Evolutionary conservation across 2,888 invertebrate genomes (phyloP), one percentile per base, ranked within the genome.

Genomic region (Drosophila suboccidentalis): DNA sequence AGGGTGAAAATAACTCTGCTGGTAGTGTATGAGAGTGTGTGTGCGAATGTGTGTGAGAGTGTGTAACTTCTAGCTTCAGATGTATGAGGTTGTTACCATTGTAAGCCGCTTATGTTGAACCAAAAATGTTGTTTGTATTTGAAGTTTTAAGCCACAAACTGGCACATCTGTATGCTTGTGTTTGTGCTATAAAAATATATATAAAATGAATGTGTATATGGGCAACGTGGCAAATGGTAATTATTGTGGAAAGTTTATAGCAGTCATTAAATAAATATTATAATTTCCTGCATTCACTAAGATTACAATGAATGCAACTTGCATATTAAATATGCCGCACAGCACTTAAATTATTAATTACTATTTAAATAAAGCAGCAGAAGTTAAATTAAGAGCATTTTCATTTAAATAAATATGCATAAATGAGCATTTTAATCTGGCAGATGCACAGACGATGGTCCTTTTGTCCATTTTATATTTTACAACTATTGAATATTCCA

Each of bases 221-320:
- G 34, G 55, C 43, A 51, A 36, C 53, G 50, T 67, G 38, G 60
- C 61, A 66, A 72, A 73, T 59, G 46, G 65, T 71, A 75, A 75
- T 76, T 65, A 76, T 59, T 76, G 46, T 60, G 49, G 59, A 58
- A 53, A 57, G 73, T 80, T 86, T 69, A 85, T 88, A 63, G 75
- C 69, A 82, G 67, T 85, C 83, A 84, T 84, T 84, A 84, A 84
- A 85, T 77, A 84, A 82, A 84, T 87, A 87, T 87, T 87, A 84
- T 79, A 71, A 79, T 87, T 76, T 75, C 70, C 78, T 69, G 73
- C 74, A 79, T 80, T 74, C 74, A 71, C 74, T 76, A 71, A 75
- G 80, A 82, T 79, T 78, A 82, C 79, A 85, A 61, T 57, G 69
- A 69, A 64, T 61, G 68, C 67, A 73, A 44, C 60, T 43, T 59